These are phyloP conservation scores for Muntiacus reevesi DNA, from an alignment of 2,113 vertebrate genomes.

Conservation along the genomic window DNA sequence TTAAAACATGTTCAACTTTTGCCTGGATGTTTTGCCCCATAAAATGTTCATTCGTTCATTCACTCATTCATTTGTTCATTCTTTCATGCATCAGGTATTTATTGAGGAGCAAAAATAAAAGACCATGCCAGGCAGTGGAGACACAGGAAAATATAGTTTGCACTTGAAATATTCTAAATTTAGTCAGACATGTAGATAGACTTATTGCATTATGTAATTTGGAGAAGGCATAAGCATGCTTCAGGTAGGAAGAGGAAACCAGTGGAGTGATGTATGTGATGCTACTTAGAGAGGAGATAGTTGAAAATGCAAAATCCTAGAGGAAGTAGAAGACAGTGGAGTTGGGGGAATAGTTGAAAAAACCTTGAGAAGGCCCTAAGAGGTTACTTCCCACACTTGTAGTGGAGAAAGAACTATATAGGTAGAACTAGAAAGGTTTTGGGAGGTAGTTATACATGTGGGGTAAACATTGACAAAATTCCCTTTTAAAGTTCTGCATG, in stretches of 20 bases:
- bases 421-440: not conserved
- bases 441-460: not conserved
- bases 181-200: not conserved
- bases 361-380: not conserved
- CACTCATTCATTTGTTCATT: not conserved
- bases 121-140: not conserved
- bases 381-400: not conserved
- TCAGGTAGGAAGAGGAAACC: not conserved
- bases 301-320: not conserved
- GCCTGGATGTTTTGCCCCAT: not conserved
- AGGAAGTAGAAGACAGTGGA: not conserved
- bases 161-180: not conserved
- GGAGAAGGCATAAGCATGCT: not conserved
- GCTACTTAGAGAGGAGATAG: not conserved
- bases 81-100: not conserved
- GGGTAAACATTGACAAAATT: not conserved
- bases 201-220: not conserved
- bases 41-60: not conserved
- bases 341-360: not conserved
- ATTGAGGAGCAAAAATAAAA: not conserved
- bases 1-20: not conserved
- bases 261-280: not conserved
- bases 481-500: not conserved
- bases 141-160: not conserved
- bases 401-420: not conserved